These are phyloP conservation scores for Pandemis corylana DNA, from an alignment of 2,888 invertebrate genomes.

Conservation along the genomic window DNA sequence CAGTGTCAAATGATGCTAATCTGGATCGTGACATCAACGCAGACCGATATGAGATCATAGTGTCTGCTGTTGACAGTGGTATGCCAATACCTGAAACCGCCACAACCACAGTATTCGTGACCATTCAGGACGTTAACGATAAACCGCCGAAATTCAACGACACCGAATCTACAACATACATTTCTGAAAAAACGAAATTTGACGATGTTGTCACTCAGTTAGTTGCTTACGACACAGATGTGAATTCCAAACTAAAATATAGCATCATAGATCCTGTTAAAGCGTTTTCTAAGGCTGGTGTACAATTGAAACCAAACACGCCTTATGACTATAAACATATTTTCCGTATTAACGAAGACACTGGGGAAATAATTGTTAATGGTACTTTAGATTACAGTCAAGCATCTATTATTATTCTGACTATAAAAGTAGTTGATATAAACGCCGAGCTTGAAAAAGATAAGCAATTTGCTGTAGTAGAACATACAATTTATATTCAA, in stretches of 20 bases:
- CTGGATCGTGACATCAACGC: conserved; percentile 88
- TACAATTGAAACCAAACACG: conserved; percentile 86
- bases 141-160: conserved; percentile 91
- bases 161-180: conserved; percentile 87
- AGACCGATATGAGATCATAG: conserved; percentile 88
- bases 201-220: conserved; percentile 87
- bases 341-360: conserved; percentile 88
- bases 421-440: conserved; percentile 88
- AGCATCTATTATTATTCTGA: conserved; percentile 90
- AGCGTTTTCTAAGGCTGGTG: conserved; percentile 91
- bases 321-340: conserved; percentile 87
- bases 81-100: conserved; percentile 91
- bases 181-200: conserved; percentile 88
- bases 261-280: conserved; percentile 87
- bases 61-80: conserved; percentile 91
- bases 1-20: conserved; percentile 89
- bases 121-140: conserved; percentile 91
- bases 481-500: conserved; percentile 91
- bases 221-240: conserved; percentile 89
- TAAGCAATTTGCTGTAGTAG: conserved; percentile 86
- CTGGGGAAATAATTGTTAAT: conserved; percentile 89
- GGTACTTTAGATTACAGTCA: conserved; percentile 89
- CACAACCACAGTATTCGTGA: conserved; percentile 89
- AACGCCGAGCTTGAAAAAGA: conserved; percentile 88
- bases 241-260: conserved; percentile 88